Conservation (phyloP, 2,797 vertebrate genomes). For the Chelidonichthys spinosus region DNA sequence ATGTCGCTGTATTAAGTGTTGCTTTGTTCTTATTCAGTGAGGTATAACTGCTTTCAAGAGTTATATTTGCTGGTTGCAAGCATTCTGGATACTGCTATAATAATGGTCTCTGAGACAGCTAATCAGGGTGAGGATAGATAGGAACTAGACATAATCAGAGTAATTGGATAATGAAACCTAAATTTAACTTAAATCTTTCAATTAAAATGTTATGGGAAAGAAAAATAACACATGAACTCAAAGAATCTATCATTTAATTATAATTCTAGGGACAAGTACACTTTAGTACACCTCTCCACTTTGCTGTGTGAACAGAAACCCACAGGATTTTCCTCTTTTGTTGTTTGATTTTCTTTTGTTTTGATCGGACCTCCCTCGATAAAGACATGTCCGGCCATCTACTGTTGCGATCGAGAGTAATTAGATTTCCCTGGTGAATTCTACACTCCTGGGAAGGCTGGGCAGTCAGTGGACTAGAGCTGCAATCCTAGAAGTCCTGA, state of each 20-base stretch:
- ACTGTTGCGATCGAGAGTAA: constrained; percentile 62
- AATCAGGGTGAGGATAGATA: background rate
- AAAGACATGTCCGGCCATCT: constrained; percentile 46
- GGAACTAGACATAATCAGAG: background rate
- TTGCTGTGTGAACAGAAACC: background rate
- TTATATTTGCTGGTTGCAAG: background rate
- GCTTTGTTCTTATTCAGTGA: background rate
- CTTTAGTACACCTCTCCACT: constrained; percentile 1
- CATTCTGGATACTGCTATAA: background rate
- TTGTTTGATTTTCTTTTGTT: constrained; percentile 40
- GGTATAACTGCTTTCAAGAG: background rate
- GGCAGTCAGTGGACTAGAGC: constrained; percentile 24
- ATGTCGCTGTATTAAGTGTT: background rate
- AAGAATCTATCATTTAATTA: no score
- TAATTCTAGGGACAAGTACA: background rate
- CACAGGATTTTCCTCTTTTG: background rate
- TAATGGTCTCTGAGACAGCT: background rate
- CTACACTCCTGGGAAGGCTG: constrained; percentile 74
- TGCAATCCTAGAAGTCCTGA: constrained; percentile 64
- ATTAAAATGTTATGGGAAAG: no score
- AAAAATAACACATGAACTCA: no score
- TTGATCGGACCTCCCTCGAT: constrained; percentile 39
- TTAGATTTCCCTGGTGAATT: constrained; percentile 70
- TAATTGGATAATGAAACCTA: background rate
- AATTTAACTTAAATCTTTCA: background rate